Conservation (phyloP, 2,888 invertebrate species). For the Deilephila porcellus region DNA sequence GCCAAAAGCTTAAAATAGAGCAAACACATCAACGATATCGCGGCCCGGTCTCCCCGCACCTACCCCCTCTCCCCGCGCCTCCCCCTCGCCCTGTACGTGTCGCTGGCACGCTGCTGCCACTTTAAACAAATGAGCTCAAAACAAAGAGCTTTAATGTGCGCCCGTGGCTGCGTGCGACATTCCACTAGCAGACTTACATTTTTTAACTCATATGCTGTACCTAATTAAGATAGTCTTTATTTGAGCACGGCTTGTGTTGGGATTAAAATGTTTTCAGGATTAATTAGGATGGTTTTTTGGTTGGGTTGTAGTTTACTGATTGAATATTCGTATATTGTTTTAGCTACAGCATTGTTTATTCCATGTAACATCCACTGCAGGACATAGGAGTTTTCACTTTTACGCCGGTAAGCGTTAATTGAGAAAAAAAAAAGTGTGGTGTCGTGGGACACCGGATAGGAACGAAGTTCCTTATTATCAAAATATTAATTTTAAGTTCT, state of each 20-base stretch:
- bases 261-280: not conserved
- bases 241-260: constrained; percentile 1
- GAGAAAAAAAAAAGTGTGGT: too few species aligned
- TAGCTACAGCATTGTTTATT: too few species aligned
- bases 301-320: not conserved
- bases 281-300: not conserved
- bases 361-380: too few species aligned
- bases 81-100: constrained; percentile 25
- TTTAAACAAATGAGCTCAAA: constrained; percentile 39
- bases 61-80: not conserved
- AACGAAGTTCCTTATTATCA: too few species aligned
- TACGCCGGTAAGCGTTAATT: too few species aligned
- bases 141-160: constrained; percentile 35
- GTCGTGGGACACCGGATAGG: too few species aligned
- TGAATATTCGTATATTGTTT: not conserved
- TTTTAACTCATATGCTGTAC: constrained; percentile 23
- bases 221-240: constrained; percentile 24
- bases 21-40: constrained; percentile 27
- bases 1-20: constrained; percentile 26
- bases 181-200: constrained; percentile 19
- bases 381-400: too few species aligned
- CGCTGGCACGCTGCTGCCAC: constrained; percentile 36
- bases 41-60: constrained; percentile 19
- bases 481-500: too few species aligned
- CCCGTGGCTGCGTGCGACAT: constrained; percentile 8